These are phyloP conservation scores for Lacanobia oleracea DNA, from an alignment of 2,888 invertebrate species.

Conservation along the genomic window DNA sequence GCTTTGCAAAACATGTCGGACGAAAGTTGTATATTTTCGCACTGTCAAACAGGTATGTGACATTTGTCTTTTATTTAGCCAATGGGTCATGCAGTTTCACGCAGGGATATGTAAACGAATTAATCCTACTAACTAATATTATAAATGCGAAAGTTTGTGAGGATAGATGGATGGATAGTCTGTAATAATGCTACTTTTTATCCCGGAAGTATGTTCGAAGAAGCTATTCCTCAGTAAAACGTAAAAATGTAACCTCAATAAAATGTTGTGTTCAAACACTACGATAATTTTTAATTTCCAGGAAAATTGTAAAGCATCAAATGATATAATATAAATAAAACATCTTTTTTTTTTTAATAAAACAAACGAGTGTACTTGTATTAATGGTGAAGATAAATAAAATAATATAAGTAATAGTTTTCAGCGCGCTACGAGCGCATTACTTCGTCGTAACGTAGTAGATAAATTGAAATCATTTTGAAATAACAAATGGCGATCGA, in stretches of 20 bases:
- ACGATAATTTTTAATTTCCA: neutral
- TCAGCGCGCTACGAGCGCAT: constrained; percentile 36
- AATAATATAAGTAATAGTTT: constrained; percentile 35
- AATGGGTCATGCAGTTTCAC: constrained; percentile 4
- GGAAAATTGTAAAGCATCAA: constrained; percentile 9
- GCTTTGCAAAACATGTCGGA: constrained; percentile 47
- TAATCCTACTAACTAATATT: too few relatives aligned
- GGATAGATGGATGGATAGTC: too few relatives aligned
- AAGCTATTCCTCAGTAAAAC: too few relatives aligned
- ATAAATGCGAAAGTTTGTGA: too few relatives aligned
- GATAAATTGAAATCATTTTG: constrained; percentile 60
- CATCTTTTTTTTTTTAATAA: constrained; percentile 16
- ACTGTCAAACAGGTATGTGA: constrained; percentile 35
- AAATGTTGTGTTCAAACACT: neutral
- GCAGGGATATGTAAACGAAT: neutral
- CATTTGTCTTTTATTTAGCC: constrained; percentile 10
- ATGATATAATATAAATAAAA: neutral
- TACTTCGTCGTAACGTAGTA: constrained; percentile 52
- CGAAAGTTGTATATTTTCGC: constrained; percentile 44
- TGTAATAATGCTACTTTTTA: too few relatives aligned
- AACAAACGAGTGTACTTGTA: constrained; percentile 22
- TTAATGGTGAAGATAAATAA: constrained; percentile 38
- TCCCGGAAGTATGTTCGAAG: too few relatives aligned
- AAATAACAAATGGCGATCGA: constrained; percentile 52
- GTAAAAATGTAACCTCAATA: too few relatives aligned